These are phyloP conservation scores for Stomorhina lunata DNA, from an alignment of 2,888 invertebrate genomes.

Conservation along the genomic window DNA sequence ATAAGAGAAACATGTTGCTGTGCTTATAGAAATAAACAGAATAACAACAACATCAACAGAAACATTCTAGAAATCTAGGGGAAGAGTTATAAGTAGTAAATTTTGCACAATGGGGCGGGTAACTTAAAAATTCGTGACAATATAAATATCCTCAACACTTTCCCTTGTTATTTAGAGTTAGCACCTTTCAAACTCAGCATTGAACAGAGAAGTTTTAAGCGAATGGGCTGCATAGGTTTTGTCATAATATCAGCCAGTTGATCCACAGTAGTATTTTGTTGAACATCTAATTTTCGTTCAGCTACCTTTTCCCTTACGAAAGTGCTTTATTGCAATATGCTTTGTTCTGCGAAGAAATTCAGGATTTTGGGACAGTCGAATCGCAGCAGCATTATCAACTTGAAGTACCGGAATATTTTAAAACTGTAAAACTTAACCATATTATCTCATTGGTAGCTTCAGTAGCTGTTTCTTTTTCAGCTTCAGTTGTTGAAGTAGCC, in stretches of 20 bases:
- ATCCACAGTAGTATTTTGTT: background rate
- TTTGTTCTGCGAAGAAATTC: conserved; percentile 24
- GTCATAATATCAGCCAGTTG: conserved; percentile 23
- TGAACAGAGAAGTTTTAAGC: too few relatives aligned
- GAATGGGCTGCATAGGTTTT: background rate
- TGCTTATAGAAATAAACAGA: too few relatives aligned
- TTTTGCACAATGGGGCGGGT: too few relatives aligned
- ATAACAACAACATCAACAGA: too few relatives aligned
- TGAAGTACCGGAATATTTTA: background rate
- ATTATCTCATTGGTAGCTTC: conserved; percentile 21
- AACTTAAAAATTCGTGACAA: too few relatives aligned
- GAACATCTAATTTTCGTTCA: background rate
- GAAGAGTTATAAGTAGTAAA: too few relatives aligned
- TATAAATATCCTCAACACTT: too few relatives aligned
- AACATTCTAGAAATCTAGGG: too few relatives aligned
- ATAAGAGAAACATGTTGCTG: too few relatives aligned
- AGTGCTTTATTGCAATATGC: too few relatives aligned
- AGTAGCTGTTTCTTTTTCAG: conserved; percentile 25
- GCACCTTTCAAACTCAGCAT: too few relatives aligned
- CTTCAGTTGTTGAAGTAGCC: conserved; percentile 71
- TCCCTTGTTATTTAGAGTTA: too few relatives aligned
- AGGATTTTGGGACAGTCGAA: background rate
- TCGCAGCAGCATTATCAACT: background rate
- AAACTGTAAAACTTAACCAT: background rate
- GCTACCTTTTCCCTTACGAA: background rate